Percentiles rank a stretch among this genome's conserved stretches.
Conservation (phyloP, 1,140 invertebrate genomes). For the Apocrypta bakeri region DNA sequence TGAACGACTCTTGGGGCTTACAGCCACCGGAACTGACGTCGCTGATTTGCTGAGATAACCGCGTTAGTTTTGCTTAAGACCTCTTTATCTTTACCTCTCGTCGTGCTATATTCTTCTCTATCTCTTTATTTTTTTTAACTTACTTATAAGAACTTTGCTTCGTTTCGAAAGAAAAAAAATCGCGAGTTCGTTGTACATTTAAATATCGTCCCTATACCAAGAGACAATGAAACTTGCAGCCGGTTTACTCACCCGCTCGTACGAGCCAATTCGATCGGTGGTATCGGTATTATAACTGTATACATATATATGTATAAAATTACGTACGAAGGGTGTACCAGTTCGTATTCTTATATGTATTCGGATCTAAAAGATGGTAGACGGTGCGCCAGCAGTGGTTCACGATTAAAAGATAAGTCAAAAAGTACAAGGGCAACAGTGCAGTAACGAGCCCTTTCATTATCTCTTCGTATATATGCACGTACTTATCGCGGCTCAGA, state of each 20-base stretch:
- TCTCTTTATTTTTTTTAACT: neutral
- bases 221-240: neutral
- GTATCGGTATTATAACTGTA: too few species aligned
- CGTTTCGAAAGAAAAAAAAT: too few species aligned
- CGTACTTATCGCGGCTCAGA: neutral
- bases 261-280: neutral
- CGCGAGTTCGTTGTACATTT: too few species aligned
- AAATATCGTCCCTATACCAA: too few species aligned
- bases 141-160: neutral
- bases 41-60: constrained; percentile 44
- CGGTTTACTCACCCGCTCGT: neutral
- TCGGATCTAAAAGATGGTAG: neutral
- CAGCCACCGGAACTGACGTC: constrained; percentile 32
- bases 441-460: constrained; percentile 42
- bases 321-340: too few species aligned
- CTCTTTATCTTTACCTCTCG: constrained; percentile 31
- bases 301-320: too few species aligned
- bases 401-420: constrained; percentile 42
- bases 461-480: neutral
- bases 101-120: constrained; percentile 4
- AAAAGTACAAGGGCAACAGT: neutral
- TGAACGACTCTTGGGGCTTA: constrained; percentile 13
- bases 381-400: neutral
- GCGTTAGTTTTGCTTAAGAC: constrained; percentile 42
- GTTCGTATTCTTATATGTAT: neutral